These are phyloP conservation scores for Malurus alboscapulatus DNA, from an alignment of 2,113 vertebrate genomes.

Conservation along the genomic window DNA sequence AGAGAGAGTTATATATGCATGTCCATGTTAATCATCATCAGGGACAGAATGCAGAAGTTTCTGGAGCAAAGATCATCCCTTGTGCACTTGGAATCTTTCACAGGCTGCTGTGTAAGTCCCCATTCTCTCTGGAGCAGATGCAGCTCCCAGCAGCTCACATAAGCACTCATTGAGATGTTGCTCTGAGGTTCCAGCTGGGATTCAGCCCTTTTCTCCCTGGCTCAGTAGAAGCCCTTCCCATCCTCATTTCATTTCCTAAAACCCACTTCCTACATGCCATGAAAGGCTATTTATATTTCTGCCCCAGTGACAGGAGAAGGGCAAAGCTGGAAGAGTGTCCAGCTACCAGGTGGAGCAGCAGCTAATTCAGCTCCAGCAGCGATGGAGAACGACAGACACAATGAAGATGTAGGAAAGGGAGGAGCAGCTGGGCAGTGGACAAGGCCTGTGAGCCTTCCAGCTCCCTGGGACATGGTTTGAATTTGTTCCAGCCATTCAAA, in stretches of 20 bases:
- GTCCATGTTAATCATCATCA: background rate
- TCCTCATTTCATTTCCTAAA: slow-evolving; percentile 13
- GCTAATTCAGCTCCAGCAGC: slow-evolving; percentile 5
- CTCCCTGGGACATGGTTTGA: slow-evolving; percentile 53
- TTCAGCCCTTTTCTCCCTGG: background rate
- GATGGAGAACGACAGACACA: background rate
- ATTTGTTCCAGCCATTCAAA: slow-evolving; percentile 63
- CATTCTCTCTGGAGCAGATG: background rate
- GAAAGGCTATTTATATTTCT: slow-evolving; percentile 8
- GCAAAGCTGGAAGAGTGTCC: background rate
- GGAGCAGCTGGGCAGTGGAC: slow-evolving; percentile 53
- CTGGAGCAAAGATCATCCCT: background rate
- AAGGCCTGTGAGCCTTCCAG: slow-evolving; percentile 40
- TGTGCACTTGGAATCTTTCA: background rate
- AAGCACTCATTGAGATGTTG: background rate
- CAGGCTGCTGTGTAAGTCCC: background rate
- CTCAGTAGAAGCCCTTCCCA: background rate
- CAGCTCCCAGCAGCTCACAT: background rate
- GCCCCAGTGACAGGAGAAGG: background rate
- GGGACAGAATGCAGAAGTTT: background rate
- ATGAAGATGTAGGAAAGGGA: slow-evolving; percentile 40
- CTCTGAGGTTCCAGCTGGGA: background rate
- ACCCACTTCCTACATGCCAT: background rate
- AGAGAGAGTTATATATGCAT: background rate
- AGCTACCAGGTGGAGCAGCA: slow-evolving; percentile 32